phyloP scores from a whole-genome alignment of 2,797 vertebrate species.

The Simalia tracyae region DNA sequence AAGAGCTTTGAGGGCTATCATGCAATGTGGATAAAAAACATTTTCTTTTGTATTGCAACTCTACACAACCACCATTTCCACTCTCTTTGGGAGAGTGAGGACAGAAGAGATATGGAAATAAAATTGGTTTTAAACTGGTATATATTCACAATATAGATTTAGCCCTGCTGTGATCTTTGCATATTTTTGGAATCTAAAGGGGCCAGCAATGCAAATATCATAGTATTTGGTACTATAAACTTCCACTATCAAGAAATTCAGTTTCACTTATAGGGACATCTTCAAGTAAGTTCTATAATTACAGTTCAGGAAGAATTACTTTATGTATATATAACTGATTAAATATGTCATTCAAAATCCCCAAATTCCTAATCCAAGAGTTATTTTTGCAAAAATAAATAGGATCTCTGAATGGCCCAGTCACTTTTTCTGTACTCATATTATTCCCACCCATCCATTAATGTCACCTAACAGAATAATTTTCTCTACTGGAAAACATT shows the following conservation, averaged over 20 bases:
- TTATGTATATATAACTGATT: not conserved
- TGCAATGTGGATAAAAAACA: no score
- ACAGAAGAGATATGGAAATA: not conserved
- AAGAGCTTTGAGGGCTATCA: not conserved
- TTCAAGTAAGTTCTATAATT: not conserved
- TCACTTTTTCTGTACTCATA: not conserved
- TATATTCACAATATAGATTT: not conserved
- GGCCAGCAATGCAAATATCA: not conserved
- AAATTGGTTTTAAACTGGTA: not conserved
- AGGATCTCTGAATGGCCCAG: not conserved
- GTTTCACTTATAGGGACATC: not conserved
- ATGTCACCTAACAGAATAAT: not conserved
- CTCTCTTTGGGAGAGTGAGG: not conserved
- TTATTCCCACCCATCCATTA: not conserved
- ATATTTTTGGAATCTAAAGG: not conserved
- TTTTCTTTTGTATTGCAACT: not conserved
- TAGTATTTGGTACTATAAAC: not conserved
- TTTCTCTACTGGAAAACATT: not conserved
- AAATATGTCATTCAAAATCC: not conserved
- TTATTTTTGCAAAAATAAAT: not conserved
- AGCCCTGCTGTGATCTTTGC: not conserved
- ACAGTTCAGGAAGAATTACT: not conserved
- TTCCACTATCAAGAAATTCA: not conserved
- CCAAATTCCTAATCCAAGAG: not conserved
- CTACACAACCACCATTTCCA: not conserved